Conservation (phyloP, 1,140 invertebrate genomes). For the Campoletis sonorensis region DNA sequence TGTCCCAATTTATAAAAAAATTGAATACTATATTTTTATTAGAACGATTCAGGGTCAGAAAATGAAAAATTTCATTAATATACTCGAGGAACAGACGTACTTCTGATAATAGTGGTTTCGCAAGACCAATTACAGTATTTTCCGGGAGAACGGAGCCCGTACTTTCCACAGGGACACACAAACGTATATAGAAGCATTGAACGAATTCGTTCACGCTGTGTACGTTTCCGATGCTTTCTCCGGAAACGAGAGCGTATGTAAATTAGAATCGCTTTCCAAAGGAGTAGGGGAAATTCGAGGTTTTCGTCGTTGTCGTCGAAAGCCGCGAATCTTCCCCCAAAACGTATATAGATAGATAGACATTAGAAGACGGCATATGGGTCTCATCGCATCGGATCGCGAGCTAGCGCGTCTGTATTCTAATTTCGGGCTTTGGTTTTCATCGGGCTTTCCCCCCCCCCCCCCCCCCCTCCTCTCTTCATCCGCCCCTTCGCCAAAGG, state of each 20-base stretch:
- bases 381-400: slow-evolving; percentile 53
- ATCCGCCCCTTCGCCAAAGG: slow-evolving; percentile 27
- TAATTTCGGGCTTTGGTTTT: slow-evolving; percentile 72
- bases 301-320: slow-evolving; percentile 57
- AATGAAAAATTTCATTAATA: neutral
- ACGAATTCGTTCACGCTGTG: slow-evolving; percentile 45
- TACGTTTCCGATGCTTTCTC: slow-evolving; percentile 63
- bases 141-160: slow-evolving; percentile 67
- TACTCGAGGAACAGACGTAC: neutral
- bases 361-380: slow-evolving; percentile 62
- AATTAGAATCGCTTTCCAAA: slow-evolving; percentile 62
- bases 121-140: slow-evolving; percentile 74
- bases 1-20: too few species aligned
- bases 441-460: slow-evolving; percentile 56
- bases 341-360: slow-evolving; percentile 45
- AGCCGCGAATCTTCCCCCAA: slow-evolving; percentile 48
- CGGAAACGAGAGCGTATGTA: slow-evolving; percentile 64
- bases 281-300: neutral
- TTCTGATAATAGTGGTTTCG: slow-evolving; percentile 54
- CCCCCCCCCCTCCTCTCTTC: neutral
- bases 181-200: slow-evolving; percentile 40
- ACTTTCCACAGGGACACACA: slow-evolving; percentile 56
- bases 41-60: neutral
- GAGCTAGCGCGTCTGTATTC: slow-evolving; percentile 66
- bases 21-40: neutral